These are phyloP conservation scores for Aphelocoma californica DNA, from an alignment of 2,797 vertebrate genomes.

Conservation along the genomic window DNA sequence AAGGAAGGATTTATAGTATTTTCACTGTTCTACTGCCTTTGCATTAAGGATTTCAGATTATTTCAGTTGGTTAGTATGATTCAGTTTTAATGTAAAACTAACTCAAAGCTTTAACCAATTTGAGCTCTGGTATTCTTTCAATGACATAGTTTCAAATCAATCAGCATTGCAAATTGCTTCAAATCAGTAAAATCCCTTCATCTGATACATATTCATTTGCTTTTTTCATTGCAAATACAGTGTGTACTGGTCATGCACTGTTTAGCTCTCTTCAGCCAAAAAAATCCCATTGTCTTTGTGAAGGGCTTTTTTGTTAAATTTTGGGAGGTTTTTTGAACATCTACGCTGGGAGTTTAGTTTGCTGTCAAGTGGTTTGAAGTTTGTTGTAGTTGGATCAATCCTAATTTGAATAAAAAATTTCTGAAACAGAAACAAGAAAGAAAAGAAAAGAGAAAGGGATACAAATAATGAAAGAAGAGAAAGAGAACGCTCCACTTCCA, in stretches of 20 bases:
- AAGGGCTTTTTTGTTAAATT: background rate
- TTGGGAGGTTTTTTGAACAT: background rate
- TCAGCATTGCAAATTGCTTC: background rate
- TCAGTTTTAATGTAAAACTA: background rate
- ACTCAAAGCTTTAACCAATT: background rate
- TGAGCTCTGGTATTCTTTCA: background rate
- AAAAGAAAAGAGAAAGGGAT: constrained; percentile 82
- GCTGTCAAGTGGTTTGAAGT: background rate
- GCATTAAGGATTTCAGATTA: accelerated
- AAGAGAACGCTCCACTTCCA: constrained; percentile 82
- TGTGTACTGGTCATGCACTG: background rate
- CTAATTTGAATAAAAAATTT: background rate
- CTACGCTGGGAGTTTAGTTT: background rate
- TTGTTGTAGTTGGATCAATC: background rate
- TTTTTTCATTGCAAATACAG: background rate
- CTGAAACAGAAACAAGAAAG: constrained; percentile 85
- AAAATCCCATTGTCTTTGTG: background rate
- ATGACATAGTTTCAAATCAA: background rate
- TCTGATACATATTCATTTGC: background rate
- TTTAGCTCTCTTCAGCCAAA: background rate
- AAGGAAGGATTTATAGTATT: background rate
- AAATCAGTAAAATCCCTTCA: background rate
- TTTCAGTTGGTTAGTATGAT: background rate
- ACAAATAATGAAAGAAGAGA: constrained; percentile 82
- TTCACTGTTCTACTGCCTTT: background rate